Evolutionary conservation across 2,113 vertebrate genomes (phyloP).

Genomic region (Uria lomvia): DNA sequence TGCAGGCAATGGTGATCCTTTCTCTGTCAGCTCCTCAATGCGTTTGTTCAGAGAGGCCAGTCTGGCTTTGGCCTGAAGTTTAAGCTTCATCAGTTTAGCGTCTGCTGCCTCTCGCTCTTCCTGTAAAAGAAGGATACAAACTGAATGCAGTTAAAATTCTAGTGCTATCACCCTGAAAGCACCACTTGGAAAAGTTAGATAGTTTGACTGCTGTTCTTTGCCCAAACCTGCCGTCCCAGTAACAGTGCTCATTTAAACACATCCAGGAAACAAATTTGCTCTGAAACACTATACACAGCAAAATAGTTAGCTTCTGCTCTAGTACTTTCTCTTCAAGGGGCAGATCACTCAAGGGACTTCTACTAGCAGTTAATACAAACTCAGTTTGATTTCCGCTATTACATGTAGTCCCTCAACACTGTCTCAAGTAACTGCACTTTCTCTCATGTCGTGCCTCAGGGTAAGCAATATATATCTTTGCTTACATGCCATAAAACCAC

Average conservation of each 20-base stretch:
- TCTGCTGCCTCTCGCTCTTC: slow-evolving; percentile 85
- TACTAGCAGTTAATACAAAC: neutral
- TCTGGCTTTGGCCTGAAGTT: slow-evolving; percentile 92
- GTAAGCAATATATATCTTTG: rapidly evolving
- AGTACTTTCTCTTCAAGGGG: neutral
- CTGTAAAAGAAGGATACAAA: slow-evolving; percentile 61
- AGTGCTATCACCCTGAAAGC: neutral
- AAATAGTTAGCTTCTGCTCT: neutral
- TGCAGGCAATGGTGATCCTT: slow-evolving; percentile 11
- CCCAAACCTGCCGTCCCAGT: neutral
- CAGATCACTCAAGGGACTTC: neutral
- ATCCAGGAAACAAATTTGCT: neutral
- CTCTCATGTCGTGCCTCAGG: neutral
- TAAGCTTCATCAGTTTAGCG: slow-evolving; percentile 87
- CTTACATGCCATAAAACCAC: neutral
- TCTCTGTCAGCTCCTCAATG: slow-evolving; percentile 83
- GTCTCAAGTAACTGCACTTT: neutral
- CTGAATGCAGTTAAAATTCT: neutral
- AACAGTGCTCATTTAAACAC: neutral
- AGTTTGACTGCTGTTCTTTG: neutral
- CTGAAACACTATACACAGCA: neutral
- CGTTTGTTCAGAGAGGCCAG: slow-evolving; percentile 86
- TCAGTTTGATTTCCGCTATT: neutral
- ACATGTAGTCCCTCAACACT: neutral
- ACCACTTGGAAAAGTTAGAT: neutral